Conservation (phyloP, 2,888 invertebrate genomes). For the Entomobrya multifasciata region DNA sequence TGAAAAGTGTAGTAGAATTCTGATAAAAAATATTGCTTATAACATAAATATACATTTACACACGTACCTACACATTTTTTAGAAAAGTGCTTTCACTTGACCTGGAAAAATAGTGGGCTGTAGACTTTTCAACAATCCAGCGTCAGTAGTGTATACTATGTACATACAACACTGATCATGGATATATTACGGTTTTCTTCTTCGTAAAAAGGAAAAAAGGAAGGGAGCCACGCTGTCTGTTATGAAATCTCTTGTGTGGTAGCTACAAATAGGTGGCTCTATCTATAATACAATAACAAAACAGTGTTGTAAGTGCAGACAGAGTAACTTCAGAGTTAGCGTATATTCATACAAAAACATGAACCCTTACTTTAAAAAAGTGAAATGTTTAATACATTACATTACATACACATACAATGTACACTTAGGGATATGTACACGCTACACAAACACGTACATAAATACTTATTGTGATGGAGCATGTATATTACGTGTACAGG, state of each 20-base stretch:
- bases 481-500: constrained; percentile 51
- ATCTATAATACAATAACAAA: constrained; percentile 6
- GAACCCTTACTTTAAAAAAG: neutral
- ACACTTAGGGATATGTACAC: neutral
- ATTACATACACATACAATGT: neutral
- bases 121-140: neutral
- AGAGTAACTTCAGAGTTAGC: neutral
- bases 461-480: constrained; percentile 34
- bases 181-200: neutral
- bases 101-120: constrained; percentile 54
- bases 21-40: neutral
- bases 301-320: neutral
- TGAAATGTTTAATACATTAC: neutral
- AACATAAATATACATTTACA: neutral
- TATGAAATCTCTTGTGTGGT: constrained; percentile 45
- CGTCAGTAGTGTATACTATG: neutral
- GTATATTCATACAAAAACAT: constrained; percentile 1
- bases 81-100: constrained; percentile 47
- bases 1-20: too few relatives aligned
- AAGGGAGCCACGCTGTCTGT: constrained; percentile 68
- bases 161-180: neutral
- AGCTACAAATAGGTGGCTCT: constrained; percentile 48
- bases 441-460: constrained; percentile 40
- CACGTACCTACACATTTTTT: neutral
- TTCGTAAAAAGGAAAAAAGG: neutral